phyloP scores from a whole-genome alignment of 2,888 invertebrate genomes.

The Geophilus truncorum region DNA sequence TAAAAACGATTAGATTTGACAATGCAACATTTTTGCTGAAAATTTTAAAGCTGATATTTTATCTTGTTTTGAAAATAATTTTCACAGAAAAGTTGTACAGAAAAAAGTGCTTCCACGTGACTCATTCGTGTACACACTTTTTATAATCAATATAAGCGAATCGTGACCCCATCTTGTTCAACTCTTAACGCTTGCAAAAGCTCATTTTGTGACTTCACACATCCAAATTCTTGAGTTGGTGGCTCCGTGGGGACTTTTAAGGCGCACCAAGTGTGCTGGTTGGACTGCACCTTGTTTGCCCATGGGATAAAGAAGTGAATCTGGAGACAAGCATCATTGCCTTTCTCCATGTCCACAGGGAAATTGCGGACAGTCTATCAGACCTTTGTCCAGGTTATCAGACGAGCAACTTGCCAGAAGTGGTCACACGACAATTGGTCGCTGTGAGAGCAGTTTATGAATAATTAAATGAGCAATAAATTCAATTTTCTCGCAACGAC shows the following conservation, averaged over 20 bases:
- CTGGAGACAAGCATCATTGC: conserved; percentile 27
- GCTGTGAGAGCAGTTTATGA: neutral
- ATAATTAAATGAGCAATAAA: conserved; percentile 21
- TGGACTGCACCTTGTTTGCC: conserved; percentile 11
- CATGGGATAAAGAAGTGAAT: conserved; percentile 22
- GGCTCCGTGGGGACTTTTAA: conserved; percentile 21
- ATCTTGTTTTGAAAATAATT: no score
- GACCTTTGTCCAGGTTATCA: conserved; percentile 27
- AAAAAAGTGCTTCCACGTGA: no score
- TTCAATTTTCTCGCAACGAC: neutral
- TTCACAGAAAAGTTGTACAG: no score
- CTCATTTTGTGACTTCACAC: conserved; percentile 24
- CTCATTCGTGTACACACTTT: neutral
- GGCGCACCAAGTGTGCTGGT: conserved; percentile 3
- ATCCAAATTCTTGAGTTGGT: conserved; percentile 18
- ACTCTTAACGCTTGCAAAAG: conserved; percentile 27
- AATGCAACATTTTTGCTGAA: no score
- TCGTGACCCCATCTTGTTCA: conserved; percentile 24
- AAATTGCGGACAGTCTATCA: conserved; percentile 24
- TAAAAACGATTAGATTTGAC: no score
- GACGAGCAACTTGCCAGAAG: conserved; percentile 13
- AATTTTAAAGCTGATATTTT: no score
- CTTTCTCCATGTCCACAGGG: conserved; percentile 27
- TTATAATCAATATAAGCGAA: conserved; percentile 27
- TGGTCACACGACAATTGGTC: conserved; percentile 9